Evolutionary conservation across 1,140 invertebrate species (phyloP).

Genomic region (Trichomalopsis sarcophagae): DNA sequence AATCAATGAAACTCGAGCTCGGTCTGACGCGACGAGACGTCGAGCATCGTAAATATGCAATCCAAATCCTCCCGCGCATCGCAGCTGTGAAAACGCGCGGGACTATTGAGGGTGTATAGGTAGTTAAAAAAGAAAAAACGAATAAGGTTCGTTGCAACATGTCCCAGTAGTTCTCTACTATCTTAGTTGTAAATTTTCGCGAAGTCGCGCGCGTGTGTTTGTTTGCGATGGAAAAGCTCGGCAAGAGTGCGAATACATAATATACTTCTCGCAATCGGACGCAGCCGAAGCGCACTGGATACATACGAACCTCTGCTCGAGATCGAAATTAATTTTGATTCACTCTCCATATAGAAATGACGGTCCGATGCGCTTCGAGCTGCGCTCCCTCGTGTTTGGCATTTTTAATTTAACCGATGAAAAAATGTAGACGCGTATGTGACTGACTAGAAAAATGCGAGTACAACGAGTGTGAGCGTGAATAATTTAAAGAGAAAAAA

Average conservation of each 20-base stretch:
- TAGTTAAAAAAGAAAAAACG: constrained; percentile 56
- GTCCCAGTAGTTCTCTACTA: constrained; percentile 66
- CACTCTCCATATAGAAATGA: background rate
- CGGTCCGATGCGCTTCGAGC: constrained; percentile 12
- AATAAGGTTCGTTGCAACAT: constrained; percentile 53
- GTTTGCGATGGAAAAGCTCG: constrained; percentile 33
- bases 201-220: constrained; percentile 54
- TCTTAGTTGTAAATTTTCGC: constrained; percentile 67
- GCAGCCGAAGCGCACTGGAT: constrained; percentile 3
- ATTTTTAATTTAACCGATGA: constrained; percentile 46
- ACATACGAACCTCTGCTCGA: background rate
- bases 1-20: constrained; percentile 24
- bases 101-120: constrained; percentile 59
- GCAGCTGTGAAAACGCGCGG: constrained; percentile 41
- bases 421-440: constrained; percentile 33
- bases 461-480: constrained; percentile 34
- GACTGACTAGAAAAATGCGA: constrained; percentile 43
- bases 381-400: constrained; percentile 22
- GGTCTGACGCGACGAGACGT: background rate
- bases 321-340: background rate
- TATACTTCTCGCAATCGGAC: constrained; percentile 27
- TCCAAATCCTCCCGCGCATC: constrained; percentile 13
- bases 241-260: constrained; percentile 15
- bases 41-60: constrained; percentile 28
- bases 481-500: constrained; percentile 27